Conservation (phyloP, 2,113 vertebrate species). For the Mus pahari region DNA sequence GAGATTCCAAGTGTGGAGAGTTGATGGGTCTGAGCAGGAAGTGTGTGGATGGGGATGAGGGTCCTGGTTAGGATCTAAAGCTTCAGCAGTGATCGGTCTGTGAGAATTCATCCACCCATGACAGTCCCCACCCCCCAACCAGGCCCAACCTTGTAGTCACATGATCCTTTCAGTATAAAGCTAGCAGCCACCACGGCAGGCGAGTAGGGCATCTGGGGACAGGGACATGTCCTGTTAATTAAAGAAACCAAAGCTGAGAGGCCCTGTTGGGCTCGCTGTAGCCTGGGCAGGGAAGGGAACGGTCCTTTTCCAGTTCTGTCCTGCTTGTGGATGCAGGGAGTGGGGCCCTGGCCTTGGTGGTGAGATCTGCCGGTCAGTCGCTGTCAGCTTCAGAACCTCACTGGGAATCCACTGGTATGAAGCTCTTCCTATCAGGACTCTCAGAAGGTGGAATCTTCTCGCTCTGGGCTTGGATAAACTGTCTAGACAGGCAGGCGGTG, state of each 20-base stretch:
- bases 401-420: background rate
- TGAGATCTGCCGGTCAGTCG: background rate
- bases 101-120: background rate
- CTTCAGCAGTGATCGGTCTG: background rate
- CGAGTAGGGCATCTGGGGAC: background rate
- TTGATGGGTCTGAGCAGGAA: background rate
- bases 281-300: background rate
- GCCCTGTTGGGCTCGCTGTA: background rate
- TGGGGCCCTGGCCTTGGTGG: background rate
- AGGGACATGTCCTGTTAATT: background rate
- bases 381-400: background rate
- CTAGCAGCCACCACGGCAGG: background rate
- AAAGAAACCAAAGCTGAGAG: background rate
- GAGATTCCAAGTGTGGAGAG: constrained; percentile 38
- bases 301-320: background rate
- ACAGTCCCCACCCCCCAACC: background rate
- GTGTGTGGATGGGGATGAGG: background rate
- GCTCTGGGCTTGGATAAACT: background rate
- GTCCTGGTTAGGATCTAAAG: background rate
- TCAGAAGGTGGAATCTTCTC: background rate
- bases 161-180: background rate
- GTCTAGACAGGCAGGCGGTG: background rate
- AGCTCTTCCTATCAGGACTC: background rate
- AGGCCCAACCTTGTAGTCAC: background rate
- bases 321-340: background rate